Evolutionary conservation across 2,113 vertebrate genomes (phyloP).

Genomic region (Tyto alba): DNA sequence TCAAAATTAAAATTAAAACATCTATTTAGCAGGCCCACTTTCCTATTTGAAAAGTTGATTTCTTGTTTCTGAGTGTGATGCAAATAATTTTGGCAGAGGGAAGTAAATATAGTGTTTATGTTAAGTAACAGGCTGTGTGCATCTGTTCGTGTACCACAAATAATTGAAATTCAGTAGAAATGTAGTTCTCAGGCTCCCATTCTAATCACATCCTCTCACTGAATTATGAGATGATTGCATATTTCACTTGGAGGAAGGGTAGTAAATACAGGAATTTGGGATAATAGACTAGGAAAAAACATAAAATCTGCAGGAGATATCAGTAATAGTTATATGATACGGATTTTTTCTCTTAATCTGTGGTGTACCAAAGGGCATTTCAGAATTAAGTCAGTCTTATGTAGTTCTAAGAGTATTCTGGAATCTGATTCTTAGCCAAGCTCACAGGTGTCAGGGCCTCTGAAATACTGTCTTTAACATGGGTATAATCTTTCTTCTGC

Average conservation of each 20-base stretch:
- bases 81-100: neutral
- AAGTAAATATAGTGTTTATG: conserved; percentile 1
- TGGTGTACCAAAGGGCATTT: neutral
- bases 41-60: neutral
- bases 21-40: neutral
- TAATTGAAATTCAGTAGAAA: conserved; percentile 20
- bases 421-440: neutral
- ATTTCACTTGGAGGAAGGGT: neutral
- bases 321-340: neutral
- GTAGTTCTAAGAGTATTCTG: neutral
- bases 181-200: neutral
- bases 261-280: neutral
- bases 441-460: neutral
- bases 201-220: neutral
- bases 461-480: neutral
- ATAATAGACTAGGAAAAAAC: neutral
- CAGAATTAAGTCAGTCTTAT: neutral
- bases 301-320: neutral
- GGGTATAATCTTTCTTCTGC: neutral
- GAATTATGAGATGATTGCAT: conserved; percentile 3
- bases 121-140: neutral
- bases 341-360: neutral
- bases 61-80: neutral
- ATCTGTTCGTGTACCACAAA: conserved; percentile 3
- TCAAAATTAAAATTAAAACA: neutral